Evolutionary conservation across 2,888 invertebrate species (phyloP).

Genomic region (Ophion ellenae): DNA sequence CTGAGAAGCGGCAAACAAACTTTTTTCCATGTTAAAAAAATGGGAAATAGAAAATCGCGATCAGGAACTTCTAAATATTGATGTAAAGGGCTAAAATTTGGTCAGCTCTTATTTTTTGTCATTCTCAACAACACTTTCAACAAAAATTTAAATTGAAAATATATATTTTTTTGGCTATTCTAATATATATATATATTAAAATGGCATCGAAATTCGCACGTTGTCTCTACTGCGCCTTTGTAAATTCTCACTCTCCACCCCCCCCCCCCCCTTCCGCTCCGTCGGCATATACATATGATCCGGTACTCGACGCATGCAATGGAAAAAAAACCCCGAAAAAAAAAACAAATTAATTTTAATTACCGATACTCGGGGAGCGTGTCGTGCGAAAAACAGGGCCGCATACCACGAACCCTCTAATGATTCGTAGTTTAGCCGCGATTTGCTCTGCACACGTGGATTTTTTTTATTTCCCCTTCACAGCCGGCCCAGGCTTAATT

Average conservation of each 20-base stretch:
- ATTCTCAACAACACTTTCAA: too few species aligned
- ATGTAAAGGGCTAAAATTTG: too few species aligned
- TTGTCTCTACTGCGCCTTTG: constrained; percentile 15
- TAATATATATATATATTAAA: constrained; percentile 24
- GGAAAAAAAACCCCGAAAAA: constrained; percentile 16
- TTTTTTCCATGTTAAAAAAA: too few species aligned
- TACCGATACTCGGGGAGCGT: constrained; percentile 51
- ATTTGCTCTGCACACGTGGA: constrained; percentile 16
- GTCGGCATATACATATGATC: constrained; percentile 16
- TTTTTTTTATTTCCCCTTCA: constrained; percentile 24
- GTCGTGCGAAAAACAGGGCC: constrained; percentile 33
- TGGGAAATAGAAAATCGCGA: too few species aligned
- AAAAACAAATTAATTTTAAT: constrained; percentile 68
- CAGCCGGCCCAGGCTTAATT: constrained; percentile 50
- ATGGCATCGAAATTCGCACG: constrained; percentile 27
- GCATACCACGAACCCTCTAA: constrained; percentile 43
- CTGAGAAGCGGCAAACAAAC: too few species aligned
- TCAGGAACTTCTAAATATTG: too few species aligned
- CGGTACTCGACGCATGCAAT: constrained; percentile 46
- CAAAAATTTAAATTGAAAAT: too few species aligned
- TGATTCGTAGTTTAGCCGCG: constrained; percentile 59
- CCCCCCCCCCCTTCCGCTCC: neutral
- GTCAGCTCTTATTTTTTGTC: too few species aligned
- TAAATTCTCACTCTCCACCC: constrained; percentile 11
- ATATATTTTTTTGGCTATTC: too few species aligned